Percentiles rank a stretch among this genome's conserved stretches.
Evolutionary conservation across 1,140 invertebrate genomes (phyloP).

Genomic region (Anoplolepis gracilipes): DNA sequence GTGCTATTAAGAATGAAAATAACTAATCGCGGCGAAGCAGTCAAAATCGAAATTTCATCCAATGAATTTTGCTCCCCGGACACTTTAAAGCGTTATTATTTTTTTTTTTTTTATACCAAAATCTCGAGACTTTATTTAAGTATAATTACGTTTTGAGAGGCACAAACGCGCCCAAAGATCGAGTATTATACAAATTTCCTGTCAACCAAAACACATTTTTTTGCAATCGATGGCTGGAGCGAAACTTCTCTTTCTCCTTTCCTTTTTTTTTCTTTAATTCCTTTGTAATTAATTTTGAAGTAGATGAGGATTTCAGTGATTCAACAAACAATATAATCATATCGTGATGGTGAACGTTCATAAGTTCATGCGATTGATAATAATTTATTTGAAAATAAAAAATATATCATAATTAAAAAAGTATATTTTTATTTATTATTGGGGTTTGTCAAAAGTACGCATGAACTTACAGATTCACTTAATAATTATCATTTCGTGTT

Average conservation of each 20-base stretch:
- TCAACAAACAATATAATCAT: neutral
- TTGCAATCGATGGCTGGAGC: neutral
- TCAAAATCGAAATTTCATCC: neutral
- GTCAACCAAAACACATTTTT: constrained; percentile 3
- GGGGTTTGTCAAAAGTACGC: neutral
- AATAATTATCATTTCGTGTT: neutral
- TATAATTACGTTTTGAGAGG: constrained; percentile 41
- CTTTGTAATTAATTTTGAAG: neutral
- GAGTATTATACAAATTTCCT: neutral
- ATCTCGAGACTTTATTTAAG: constrained; percentile 46
- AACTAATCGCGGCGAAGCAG: neutral
- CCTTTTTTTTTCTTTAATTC: neutral
- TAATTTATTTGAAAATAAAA: neutral
- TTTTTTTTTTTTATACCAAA: constrained; percentile 14
- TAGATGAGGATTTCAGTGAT: constrained; percentile 1
- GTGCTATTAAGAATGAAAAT: neutral
- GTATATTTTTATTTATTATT: neutral
- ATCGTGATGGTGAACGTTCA: neutral
- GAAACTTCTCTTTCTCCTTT: neutral
- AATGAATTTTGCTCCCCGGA: neutral
- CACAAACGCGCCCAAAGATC: constrained; percentile 22
- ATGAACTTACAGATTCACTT: constrained; percentile 9
- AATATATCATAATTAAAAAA: neutral
- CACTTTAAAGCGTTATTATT: neutral
- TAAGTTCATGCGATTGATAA: constrained; percentile 24